Evolutionary conservation across 2,888 invertebrate species (phyloP).

Genomic region (Julus scandinavius): DNA sequence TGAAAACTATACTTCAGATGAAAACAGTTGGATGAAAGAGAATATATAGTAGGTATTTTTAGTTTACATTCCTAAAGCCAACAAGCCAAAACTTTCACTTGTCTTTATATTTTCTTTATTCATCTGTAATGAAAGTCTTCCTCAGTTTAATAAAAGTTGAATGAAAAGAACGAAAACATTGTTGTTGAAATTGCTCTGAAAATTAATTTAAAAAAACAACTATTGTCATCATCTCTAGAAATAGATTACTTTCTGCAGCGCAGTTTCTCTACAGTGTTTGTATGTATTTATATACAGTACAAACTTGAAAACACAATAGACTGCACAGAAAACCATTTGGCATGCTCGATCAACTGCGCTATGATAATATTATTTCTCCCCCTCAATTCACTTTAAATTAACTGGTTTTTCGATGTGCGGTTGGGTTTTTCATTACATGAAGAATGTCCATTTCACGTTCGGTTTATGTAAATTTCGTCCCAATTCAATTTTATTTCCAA

Average conservation of each 20-base stretch:
- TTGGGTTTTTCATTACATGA: neutral
- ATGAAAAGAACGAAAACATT: neutral
- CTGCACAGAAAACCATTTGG: neutral
- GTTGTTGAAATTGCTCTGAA: neutral
- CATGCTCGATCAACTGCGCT: neutral
- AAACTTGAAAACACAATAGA: conserved; percentile 11
- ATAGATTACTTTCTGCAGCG: neutral
- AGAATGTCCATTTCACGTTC: neutral
- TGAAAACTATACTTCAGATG: neutral
- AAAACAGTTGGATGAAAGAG: neutral
- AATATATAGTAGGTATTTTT: neutral
- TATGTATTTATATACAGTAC: neutral
- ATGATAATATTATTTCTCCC: neutral
- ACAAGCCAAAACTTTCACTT: neutral
- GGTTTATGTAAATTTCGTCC: neutral
- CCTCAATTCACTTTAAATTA: neutral
- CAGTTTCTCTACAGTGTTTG: neutral
- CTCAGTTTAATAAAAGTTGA: neutral
- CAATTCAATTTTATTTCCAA: neutral
- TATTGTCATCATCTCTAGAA: neutral
- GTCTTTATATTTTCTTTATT: neutral
- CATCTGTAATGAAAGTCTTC: conserved; percentile 1
- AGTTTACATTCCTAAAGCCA: neutral
- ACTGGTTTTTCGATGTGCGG: neutral
- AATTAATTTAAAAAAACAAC: conserved; percentile 24